Conservation (phyloP, 2,888 invertebrate species). For the Metalampra italica region DNA sequence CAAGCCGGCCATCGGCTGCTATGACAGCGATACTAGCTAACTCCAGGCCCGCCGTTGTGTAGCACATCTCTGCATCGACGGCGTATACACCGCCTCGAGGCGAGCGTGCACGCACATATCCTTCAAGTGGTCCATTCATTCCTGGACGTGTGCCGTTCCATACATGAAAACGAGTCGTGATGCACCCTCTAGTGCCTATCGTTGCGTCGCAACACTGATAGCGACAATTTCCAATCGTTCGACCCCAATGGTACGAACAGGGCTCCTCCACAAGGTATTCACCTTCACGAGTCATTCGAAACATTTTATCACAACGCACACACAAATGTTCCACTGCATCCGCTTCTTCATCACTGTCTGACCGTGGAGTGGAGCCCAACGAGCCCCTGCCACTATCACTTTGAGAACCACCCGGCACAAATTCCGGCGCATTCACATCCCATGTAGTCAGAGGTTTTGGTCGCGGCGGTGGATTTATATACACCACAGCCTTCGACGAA, state of each 20-base stretch:
- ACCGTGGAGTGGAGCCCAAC: slow-evolving; percentile 75
- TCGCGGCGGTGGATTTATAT: slow-evolving; percentile 76
- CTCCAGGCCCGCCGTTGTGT: slow-evolving; percentile 91
- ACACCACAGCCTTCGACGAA: slow-evolving; percentile 81
- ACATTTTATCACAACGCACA: slow-evolving; percentile 85
- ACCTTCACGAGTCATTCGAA: slow-evolving; percentile 83
- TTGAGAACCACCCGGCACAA: slow-evolving; percentile 78
- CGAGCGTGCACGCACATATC: slow-evolving; percentile 80
- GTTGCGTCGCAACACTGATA: slow-evolving; percentile 82
- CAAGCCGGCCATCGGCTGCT: slow-evolving; percentile 83
- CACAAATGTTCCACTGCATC: slow-evolving; percentile 81
- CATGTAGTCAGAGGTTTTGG: slow-evolving; percentile 62
- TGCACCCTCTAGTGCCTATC: slow-evolving; percentile 81
- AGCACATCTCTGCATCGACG: slow-evolving; percentile 98
- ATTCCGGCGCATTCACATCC: slow-evolving; percentile 84
- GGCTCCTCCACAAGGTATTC: slow-evolving; percentile 85
- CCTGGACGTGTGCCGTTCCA: slow-evolving; percentile 86
- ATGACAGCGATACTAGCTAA: slow-evolving; percentile 93
- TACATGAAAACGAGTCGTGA: slow-evolving; percentile 82
- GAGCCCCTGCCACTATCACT: slow-evolving; percentile 77
- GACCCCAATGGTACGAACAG: slow-evolving; percentile 95
- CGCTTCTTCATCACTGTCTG: slow-evolving; percentile 77
- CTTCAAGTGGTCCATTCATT: slow-evolving; percentile 84
- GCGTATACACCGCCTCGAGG: slow-evolving; percentile 84
- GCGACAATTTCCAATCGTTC: slow-evolving; percentile 76